phyloP scores from a whole-genome alignment of 2,888 invertebrate species.

The Helobdella robusta region DNA sequence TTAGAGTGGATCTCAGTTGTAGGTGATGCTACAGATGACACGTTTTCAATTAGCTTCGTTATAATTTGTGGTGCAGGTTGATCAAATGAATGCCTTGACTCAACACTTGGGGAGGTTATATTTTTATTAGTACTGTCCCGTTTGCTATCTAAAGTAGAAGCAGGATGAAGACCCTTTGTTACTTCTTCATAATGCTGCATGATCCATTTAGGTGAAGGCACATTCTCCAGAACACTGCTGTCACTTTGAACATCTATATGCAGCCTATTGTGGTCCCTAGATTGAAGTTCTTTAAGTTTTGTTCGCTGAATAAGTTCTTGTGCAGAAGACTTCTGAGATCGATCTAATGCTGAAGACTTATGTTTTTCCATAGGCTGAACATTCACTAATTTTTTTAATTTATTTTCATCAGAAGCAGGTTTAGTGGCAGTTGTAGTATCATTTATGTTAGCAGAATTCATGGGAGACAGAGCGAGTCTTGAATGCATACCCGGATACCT shows the following conservation, averaged over 20 bases:
- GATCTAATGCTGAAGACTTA: too few species aligned
- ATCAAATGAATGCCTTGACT: too few species aligned
- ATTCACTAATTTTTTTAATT: too few species aligned
- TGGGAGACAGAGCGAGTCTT: conserved; percentile 18
- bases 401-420: background rate
- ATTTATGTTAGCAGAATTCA: conserved; percentile 17
- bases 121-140: too few species aligned
- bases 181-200: conserved; percentile 28
- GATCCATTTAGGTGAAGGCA: conserved; percentile 28
- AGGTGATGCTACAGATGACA: too few species aligned
- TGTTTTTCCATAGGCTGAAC: too few species aligned
- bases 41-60: too few species aligned
- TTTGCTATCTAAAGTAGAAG: too few species aligned
- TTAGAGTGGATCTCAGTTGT: too few species aligned
- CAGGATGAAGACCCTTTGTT: too few species aligned
- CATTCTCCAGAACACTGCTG: conserved; percentile 19
- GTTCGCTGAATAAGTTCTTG: background rate
- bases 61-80: too few species aligned
- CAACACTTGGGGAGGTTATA: too few species aligned
- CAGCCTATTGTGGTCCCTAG: background rate
- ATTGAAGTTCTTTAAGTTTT: background rate
- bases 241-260: background rate
- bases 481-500: conserved; percentile 23
- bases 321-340: background rate
- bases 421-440: background rate